Base-by-base conservation (phyloP, 2,797 vertebrate genomes). In the Lepilemur ruficaudatus region DNA sequence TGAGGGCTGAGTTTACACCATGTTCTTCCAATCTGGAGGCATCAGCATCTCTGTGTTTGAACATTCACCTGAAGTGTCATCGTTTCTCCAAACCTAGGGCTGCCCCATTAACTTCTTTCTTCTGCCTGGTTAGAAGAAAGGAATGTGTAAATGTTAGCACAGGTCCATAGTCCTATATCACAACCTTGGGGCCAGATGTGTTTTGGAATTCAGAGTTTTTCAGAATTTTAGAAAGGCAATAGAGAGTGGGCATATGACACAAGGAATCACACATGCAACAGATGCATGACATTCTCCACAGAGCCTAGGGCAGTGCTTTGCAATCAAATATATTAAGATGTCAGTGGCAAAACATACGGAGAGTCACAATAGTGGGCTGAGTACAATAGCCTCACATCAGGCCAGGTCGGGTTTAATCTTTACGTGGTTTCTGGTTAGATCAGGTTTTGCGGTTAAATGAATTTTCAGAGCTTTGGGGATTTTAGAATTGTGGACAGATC, bases 241-340 rank as follows among this genome's bases (percentile, higher is more conserved):
- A 28, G 43, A 46, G 41, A 57, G 4, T 59, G 46, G 20, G 11
- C 12, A 11, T 83, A 20, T 38, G 15, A 52, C 55, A 63, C 15
- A n/a, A 5, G 9, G 5, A 63, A n/a, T 63, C n/a, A 43, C 52
- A 67, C 20, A 17, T 69, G 4, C 43, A 57, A 83, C 30, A 23
- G 87, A 80, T 70, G n/a, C 35, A 1, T 70, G 23, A 13, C 5
- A 18, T 81, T 87, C 78, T 95, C 50, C 57, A 25, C 38, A 89
- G 61, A 46, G 38, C 50, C 67, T 38, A 61, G 65, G 18, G 70
- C 28, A 76, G 32, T 41, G 61, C 35, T 48, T 79, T 81, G 22
- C 96, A 67, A 79, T 88, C 67, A 95, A 75, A 69, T 75, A 75
- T 6, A 96, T 94, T 30, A 67, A 28, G 76, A 69, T 82, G 80